phyloP scores from a whole-genome alignment of 2,888 invertebrate genomes.

The Stegana nigrithorax region DNA sequence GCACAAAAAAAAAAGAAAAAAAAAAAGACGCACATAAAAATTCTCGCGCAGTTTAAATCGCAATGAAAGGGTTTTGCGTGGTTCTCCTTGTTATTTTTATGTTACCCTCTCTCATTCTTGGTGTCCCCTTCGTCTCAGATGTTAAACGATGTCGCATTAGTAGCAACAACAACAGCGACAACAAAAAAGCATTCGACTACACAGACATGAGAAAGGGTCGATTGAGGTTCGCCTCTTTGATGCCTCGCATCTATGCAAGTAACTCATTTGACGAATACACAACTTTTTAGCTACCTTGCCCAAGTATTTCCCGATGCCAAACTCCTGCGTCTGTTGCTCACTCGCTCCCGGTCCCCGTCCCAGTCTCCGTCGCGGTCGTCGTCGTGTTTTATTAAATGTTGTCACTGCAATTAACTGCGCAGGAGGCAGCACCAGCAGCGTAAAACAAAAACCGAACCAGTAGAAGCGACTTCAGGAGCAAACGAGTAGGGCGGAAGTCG shows the following conservation, averaged over 20 bases:
- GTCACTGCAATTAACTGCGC: constrained; percentile 51
- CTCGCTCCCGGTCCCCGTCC: too few relatives aligned
- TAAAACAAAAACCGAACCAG: background rate
- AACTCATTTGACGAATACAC: background rate
- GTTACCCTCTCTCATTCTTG: background rate
- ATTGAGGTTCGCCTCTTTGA: background rate
- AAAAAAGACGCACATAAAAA: background rate
- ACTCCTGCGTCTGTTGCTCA: background rate
- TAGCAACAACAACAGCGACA: background rate
- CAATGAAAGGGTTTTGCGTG: constrained; percentile 7
- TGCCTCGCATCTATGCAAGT: background rate
- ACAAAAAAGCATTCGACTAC: background rate
- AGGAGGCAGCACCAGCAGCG: constrained; percentile 9
- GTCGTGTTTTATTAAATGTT: constrained; percentile 41
- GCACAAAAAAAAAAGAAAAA: background rate
- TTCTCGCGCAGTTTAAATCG: background rate
- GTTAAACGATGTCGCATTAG: constrained; percentile 15
- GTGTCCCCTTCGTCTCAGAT: background rate
- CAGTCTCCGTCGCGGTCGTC: too few relatives aligned
- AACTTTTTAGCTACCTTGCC: constrained; percentile 1
- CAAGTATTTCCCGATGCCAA: background rate
- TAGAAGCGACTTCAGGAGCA: background rate
- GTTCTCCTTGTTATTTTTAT: background rate
- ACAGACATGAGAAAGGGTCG: too few relatives aligned
- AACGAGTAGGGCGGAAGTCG: background rate